Percentiles rank a stretch among this genome's conserved stretches.
phyloP scores from a whole-genome alignment of 2,888 invertebrate species.

The Brachylomia viminalis region DNA sequence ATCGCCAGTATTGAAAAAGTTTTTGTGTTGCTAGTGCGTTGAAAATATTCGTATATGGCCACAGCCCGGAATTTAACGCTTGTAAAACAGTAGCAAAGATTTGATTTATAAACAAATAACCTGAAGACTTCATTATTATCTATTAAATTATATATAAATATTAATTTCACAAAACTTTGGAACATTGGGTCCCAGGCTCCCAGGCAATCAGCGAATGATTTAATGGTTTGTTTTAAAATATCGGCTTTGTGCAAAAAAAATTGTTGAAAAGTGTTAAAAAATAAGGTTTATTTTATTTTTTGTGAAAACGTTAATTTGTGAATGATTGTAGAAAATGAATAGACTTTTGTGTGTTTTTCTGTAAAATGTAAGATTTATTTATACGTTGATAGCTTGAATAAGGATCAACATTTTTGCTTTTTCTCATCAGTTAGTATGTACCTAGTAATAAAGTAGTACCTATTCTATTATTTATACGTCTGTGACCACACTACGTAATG shows the following conservation, averaged over 20 bases:
- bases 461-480: not conserved
- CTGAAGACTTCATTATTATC: not conserved
- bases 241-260: not conserved
- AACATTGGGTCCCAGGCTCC: not conserved
- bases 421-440: not conserved
- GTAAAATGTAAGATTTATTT: not conserved
- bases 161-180: not conserved
- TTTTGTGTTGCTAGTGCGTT: slow-evolving; percentile 68
- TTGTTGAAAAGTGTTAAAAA: not conserved
- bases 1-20: slow-evolving; percentile 78
- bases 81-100: not conserved
- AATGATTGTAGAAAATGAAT: not conserved
- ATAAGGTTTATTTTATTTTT: not conserved
- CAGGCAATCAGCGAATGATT: no score
- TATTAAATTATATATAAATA: no score
- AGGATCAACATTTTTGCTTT: not conserved
- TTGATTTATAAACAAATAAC: not conserved
- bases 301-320: not conserved
- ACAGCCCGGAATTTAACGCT: not conserved
- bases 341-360: not conserved
- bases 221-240: not conserved
- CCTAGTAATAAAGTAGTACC: not conserved
- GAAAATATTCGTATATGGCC: not conserved
- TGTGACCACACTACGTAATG: not conserved
- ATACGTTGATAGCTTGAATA: not conserved